Base-by-base conservation (phyloP, 37 sponge, comb jelly and placozoan genomes). In the Lycopodina hypogea region DNA sequence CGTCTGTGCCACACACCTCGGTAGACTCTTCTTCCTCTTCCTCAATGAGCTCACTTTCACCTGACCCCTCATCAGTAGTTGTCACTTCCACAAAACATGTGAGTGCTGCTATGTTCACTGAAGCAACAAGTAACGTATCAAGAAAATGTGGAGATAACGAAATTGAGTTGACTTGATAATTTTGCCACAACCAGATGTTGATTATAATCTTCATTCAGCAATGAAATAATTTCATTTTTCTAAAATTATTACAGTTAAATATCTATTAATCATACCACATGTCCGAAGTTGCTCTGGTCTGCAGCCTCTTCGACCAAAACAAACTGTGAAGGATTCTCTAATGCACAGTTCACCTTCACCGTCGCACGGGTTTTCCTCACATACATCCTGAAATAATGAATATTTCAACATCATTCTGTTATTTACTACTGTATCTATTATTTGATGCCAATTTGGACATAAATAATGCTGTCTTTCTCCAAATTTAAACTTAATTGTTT, bases 1-100 rank as follows among this genome's bases (percentile, higher is more conserved):
- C 55, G 39, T 85, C 79, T 15, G 37, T 34, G 21, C 85, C 85
- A 78, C 85, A 85, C 29, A 85, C 65, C 8, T 29, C 38, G 22
- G 64, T 42, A 19, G 40, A 24, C 51, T 45, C 72, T 45, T 4
- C 4, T 12, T 45, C 48, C 48, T 45, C 48, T 12, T 45, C 48
- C 8, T 45, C 48, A 45, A 3, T 26, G n/a, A n/a, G n/a, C n/a
- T n/a, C n/a, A n/a, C n/a, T n/a, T n/a, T n/a, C n/a, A 23, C 12
- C 18, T 7, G 60, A 23, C 15, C 28, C 60, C 60, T 59, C 60
- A 4, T 24, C 30, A 34, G n/a, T n/a, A n/a, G 7, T 67, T 3
- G 68, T 30, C 32, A 7, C 30, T 17, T 67, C 68, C n/a, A 34
- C 30, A 32, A 36, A 36, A 67, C 68, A 67, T 3, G 6, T 67